Base-by-base conservation (phyloP, 2,113 vertebrate genomes). In the Hippocampus zosterae region DNA sequence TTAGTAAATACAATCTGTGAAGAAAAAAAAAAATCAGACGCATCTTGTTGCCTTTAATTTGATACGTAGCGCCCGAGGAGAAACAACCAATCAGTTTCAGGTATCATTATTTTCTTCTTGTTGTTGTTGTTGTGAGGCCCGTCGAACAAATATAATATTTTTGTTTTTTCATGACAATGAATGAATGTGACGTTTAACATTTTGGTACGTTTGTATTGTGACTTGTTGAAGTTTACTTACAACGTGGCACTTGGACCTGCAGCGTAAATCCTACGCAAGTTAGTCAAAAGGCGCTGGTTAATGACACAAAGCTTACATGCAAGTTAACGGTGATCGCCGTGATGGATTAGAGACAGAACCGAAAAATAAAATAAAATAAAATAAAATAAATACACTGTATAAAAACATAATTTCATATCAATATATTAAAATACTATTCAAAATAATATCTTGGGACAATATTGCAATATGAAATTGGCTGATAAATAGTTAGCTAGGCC, bases 391-490 rank as follows among this genome's bases (percentile, higher is more conserved):
- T 91, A 91, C 87, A 81, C 88, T 89, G 89, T 90, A 91, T 88
- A 92, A 90, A 90, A 90, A 89, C 89, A 87, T 90, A 87, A 90
- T 91, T 91, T 89, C 85, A 91, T 91, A 87, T 89, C 87, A 90
- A 91, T 91, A 91, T 90, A 90, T 91, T 90, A 91, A 91, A 91
- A 91, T 91, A 92, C 88, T 88, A 80, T 91, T 92, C 82, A 89
- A 92, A 89, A 90, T 85, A 86, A 90, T 89, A 87, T 89, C 83
- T 90, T 85, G 84, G 84, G 90, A 92, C 90, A 91, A 88, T 89
- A 92, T 91, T 84, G 85, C 83, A 87, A 88, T 88, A 88, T 91
- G 88, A 83, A 89, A 90, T 89, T 84, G 85, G 87, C 83, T 6
- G 84, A 89, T 91, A 91, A 89, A 89, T 89, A 90, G 77, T 80